These are phyloP conservation scores for Netelia fuscicornis DNA, from an alignment of 2,888 invertebrate species.

Conservation along the genomic window DNA sequence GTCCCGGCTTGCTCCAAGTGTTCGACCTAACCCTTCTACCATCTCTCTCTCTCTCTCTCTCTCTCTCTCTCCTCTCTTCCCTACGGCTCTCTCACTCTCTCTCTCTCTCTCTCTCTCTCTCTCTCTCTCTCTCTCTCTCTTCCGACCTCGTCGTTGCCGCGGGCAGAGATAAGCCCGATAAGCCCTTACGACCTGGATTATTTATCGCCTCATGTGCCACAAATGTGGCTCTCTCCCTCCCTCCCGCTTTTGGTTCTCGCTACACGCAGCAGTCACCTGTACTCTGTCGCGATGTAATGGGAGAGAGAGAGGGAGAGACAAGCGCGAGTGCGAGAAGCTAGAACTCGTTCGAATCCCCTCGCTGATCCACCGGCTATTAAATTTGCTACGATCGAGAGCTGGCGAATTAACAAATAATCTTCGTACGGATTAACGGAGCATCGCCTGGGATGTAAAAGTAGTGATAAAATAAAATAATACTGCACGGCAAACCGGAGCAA, in stretches of 20 bases:
- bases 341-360: constrained; percentile 14
- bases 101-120: neutral
- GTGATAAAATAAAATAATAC: constrained; percentile 36
- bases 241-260: constrained; percentile 19
- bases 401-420: constrained; percentile 66
- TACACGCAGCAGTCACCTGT: constrained; percentile 38
- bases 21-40: constrained; percentile 30
- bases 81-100: neutral
- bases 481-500: neutral
- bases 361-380: constrained; percentile 65
- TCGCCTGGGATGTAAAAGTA: constrained; percentile 46
- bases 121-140: constrained; percentile 8
- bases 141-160: constrained; percentile 48
- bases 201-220: constrained; percentile 67
- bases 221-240: constrained; percentile 17
- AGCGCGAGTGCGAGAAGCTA: constrained; percentile 2
- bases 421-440: constrained; percentile 58
- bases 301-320: constrained; percentile 26
- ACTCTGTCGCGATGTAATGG: constrained; percentile 16
- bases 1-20: constrained; percentile 54
- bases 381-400: constrained; percentile 65
- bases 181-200: constrained; percentile 72
- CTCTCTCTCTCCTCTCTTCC: constrained; percentile 13
- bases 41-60: constrained; percentile 18
- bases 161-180: constrained; percentile 69